Evolutionary conservation across 2,113 vertebrate species (phyloP), one percentile per base, ranked within the genome.

Genomic region (Alethe diademata): DNA sequence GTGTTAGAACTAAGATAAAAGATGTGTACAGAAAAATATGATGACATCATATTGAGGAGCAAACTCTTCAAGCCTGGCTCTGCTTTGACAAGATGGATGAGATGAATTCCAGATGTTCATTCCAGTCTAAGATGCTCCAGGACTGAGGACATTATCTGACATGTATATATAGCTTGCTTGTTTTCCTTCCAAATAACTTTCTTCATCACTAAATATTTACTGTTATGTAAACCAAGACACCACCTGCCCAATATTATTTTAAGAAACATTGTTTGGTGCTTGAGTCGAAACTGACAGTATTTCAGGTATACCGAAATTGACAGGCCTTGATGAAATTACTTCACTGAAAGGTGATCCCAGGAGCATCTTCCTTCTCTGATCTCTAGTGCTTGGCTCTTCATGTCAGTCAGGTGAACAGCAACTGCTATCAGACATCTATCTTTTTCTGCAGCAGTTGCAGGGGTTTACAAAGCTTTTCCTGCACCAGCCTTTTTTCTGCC

Each of bases 51-150:
- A 80, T 33, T 6, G 50, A 90, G 19, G 42, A 75, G 13, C 8
- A 73, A 80, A 80, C 38, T 66, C 43, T 40, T 79, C 42, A 53
- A 62, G 56, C 14, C 36, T 78, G 73, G 48, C 61, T 60, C 29
- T 69, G 57, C 53, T 91, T 58, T 88, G 67, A 58, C 58, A 57
- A 40, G 14, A 43, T 6, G 86, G 72, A 70, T 50, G 42, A 92
- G 86, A 80, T 74, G 47, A 80, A 8, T 82, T 93, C 85, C 93
- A 94, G 81, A 81, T 95, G 85, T 75, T 92, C 61, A 23, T 60
- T 85, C 35, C 53, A 79, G 58, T 36, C 12, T 43, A 67, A 56
- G 24, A 57, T 45, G 45, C 88, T 82, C 60, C 54, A 79, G 14
- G 19, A 33, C n/a, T 66, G 56, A 74, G 43, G 38, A 65, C 18